phyloP scores from a whole-genome alignment of 2,888 invertebrate genomes.

The Hirtodrosophila histrioides region DNA sequence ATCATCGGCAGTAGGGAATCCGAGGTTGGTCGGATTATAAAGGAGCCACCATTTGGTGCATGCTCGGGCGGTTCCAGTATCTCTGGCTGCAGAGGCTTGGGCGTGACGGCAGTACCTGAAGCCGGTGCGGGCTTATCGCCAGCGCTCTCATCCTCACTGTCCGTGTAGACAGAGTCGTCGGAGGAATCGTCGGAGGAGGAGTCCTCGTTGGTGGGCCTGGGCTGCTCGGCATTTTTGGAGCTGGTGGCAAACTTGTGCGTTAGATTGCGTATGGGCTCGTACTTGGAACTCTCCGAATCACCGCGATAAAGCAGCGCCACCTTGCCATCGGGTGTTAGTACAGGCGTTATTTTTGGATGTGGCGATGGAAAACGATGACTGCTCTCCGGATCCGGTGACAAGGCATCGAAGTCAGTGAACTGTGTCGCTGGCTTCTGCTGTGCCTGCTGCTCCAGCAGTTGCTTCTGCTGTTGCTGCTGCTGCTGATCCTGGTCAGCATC shows the following conservation, averaged over 20 bases:
- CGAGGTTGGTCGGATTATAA: conserved; percentile 76
- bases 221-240: conserved; percentile 48
- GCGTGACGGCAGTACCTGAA: conserved; percentile 33
- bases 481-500: conserved; percentile 53
- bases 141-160: conserved; percentile 61
- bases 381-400: conserved; percentile 83
- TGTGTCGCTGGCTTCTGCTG: conserved; percentile 74
- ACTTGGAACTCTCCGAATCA: conserved; percentile 84
- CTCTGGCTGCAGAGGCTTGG: conserved; percentile 54
- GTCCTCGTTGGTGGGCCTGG: conserved; percentile 33
- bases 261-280: conserved; percentile 84
- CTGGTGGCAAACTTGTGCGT: conserved; percentile 82
- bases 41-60: conserved; percentile 66
- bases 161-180: conserved; percentile 72
- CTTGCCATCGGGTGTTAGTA: conserved; percentile 85
- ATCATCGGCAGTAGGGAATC: conserved; percentile 84
- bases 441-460: conserved; percentile 70
- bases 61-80: conserved; percentile 59
- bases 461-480: conserved; percentile 69
- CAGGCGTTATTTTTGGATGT: conserved; percentile 85
- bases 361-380: conserved; percentile 84
- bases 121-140: conserved; percentile 41
- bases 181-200: conserved; percentile 64
- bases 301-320: conserved; percentile 85
- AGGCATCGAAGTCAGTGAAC: conserved; percentile 83